Evolutionary conservation across 2,797 vertebrate species (phyloP).

Genomic region (Oryzias sinensis): DNA sequence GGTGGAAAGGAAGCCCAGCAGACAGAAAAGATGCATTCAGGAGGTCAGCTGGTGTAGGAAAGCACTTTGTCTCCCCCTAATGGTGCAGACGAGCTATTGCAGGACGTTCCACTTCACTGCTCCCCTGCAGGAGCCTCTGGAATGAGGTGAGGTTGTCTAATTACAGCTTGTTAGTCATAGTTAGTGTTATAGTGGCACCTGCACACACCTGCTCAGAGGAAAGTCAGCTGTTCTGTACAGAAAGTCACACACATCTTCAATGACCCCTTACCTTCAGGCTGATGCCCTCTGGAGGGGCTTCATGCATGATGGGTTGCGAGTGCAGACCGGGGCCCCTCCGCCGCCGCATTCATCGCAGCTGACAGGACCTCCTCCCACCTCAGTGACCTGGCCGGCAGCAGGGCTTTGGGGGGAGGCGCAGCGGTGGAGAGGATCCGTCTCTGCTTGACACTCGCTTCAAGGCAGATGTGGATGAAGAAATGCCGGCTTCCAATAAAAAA

Average conservation of each 20-base stretch:
- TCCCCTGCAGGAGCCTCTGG: slow-evolving; percentile 67
- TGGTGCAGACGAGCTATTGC: slow-evolving; percentile 38
- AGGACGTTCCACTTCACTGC: slow-evolving; percentile 34
- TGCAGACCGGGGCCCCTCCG: slow-evolving; percentile 20
- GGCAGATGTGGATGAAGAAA: slow-evolving; percentile 27
- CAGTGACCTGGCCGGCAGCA: slow-evolving; percentile 40
- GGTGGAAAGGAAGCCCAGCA: slow-evolving; percentile 14
- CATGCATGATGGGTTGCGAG: slow-evolving; percentile 29
- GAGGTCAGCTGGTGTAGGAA: background rate
- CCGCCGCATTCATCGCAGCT: slow-evolving; percentile 40
- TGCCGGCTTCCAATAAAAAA: slow-evolving; percentile 25
- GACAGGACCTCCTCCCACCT: slow-evolving; percentile 58
- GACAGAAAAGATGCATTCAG: slow-evolving; percentile 14
- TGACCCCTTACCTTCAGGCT: slow-evolving; percentile 21
- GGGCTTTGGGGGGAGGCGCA: slow-evolving; percentile 27
- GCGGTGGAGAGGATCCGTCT: slow-evolving; percentile 51
- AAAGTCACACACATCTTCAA: slow-evolving; percentile 11
- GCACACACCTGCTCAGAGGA: slow-evolving; percentile 15
- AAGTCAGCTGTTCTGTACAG: slow-evolving; percentile 6
- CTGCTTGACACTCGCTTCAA: slow-evolving; percentile 11
- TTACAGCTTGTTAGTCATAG: slow-evolving; percentile 64
- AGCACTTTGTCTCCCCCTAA: slow-evolving; percentile 70
- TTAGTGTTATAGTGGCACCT: slow-evolving; percentile 55
- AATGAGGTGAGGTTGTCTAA: slow-evolving; percentile 67
- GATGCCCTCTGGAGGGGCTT: slow-evolving; percentile 23